These are phyloP conservation scores for Protodeltote pygarga DNA, from an alignment of 2,888 invertebrate genomes.

Conservation along the genomic window DNA sequence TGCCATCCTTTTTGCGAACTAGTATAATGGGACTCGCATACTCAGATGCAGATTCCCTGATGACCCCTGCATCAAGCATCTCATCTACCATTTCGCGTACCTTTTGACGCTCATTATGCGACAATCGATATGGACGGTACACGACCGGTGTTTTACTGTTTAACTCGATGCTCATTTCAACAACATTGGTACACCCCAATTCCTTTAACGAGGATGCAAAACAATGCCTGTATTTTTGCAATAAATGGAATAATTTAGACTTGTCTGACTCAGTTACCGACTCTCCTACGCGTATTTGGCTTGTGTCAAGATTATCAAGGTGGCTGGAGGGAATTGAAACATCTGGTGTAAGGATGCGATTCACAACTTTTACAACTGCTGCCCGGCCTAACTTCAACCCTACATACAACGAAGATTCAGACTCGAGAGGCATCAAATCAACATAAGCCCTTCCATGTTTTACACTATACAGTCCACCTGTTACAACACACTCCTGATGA, in stretches of 20 bases:
- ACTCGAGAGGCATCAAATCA: not conserved
- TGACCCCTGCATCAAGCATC: constrained; percentile 4
- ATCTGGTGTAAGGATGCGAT: not conserved
- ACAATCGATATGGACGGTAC: constrained; percentile 10
- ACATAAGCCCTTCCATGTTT: not conserved
- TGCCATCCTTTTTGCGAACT: constrained; percentile 7
- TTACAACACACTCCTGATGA: not conserved
- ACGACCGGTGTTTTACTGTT: constrained; percentile 9
- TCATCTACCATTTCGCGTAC: constrained; percentile 7
- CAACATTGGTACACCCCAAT: constrained; percentile 5
- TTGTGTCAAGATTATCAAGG: not conserved
- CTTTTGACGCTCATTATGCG: constrained; percentile 6
- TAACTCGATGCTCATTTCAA: constrained; percentile 11
- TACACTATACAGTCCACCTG: not conserved
- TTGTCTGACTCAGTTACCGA: not conserved
- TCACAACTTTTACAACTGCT: not conserved
- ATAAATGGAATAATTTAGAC: not conserved
- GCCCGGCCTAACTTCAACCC: not conserved
- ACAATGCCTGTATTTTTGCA: not conserved
- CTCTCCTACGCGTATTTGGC: not conserved
- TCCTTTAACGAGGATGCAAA: constrained; percentile 4
- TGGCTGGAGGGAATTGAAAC: not conserved
- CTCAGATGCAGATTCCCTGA: constrained; percentile 6
- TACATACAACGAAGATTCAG: not conserved
- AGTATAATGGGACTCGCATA: constrained; percentile 11